Base-by-base conservation (phyloP, 2,797 vertebrate species). In the Pseudocheirus occidentalis region DNA sequence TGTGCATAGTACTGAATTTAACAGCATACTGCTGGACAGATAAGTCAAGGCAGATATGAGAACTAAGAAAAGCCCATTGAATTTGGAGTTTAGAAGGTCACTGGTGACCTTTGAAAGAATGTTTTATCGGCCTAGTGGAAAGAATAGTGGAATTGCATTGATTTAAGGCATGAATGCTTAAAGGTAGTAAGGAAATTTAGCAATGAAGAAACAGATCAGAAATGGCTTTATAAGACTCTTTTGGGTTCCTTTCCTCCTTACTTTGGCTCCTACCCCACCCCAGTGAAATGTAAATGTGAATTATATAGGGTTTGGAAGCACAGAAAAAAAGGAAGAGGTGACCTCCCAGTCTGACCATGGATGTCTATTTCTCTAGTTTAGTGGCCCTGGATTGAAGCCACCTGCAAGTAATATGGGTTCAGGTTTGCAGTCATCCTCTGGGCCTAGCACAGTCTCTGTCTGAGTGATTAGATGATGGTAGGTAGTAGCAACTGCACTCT, bases 401-500 rank as follows among this genome's bases (percentile, higher is more conserved):
- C 73, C 40, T 50, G 18, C 50, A 87, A 87, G 73, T 87, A 87
- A 87, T 87, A 46, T 87, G 4, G 11, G 40, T 50, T 31, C 29
- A 5, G 91, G 56, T 29, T 34, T 50, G 1, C 21, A 57, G 93
- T 34, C 11, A 10, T 91, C 1, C 0, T 1, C 14, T 3, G 3
- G 66, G 34, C 55, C 93, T 9, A 31, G 29, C 4, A 21, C 53
- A 62, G 91, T 21, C 50, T 28, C 0, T 18, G 40, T 0, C 0
- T 52, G 56, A 46, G 28, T 90, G 58, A 58, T 7, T 34, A 91
- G 40, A 2, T 55, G 73, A 87, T 87, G 11, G 3, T 89, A 21
- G 27, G 90, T 6, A 46, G 31, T 50, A n/a, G 31, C 29, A 55
- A 87, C 13, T 9, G 14, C 0, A 31, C 14, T 16, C 10, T 6